These are phyloP conservation scores for Tapirus terrestris DNA, from an alignment of 2,113 vertebrate genomes.

Conservation along the genomic window DNA sequence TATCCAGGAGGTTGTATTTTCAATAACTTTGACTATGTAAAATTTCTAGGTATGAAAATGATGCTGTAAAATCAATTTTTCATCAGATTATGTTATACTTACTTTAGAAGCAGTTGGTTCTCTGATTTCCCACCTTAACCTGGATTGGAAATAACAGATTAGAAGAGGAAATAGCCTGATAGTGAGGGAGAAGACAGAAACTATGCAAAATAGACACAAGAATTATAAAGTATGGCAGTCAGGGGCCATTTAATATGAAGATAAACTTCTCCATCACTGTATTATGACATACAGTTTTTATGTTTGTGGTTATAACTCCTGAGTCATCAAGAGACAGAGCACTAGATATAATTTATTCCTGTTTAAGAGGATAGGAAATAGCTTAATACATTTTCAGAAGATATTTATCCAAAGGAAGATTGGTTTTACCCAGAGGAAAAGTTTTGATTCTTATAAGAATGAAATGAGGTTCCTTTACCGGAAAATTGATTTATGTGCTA, in stretches of 20 bases:
- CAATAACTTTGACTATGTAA: not conserved
- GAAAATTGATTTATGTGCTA: not conserved
- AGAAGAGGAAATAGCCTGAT: not conserved
- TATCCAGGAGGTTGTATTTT: slow-evolving; percentile 5
- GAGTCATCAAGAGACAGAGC: not conserved
- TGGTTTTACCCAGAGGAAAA: slow-evolving; percentile 1
- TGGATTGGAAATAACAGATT: not conserved
- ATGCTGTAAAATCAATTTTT: not conserved
- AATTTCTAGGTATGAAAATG: not conserved
- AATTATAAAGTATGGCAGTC: not conserved
- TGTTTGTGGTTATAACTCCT: not conserved
- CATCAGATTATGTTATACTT: not conserved
- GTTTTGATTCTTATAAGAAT: not conserved
- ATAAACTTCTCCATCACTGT: not conserved
- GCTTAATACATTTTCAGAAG: not conserved
- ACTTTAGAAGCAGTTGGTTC: not conserved
- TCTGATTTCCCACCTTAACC: not conserved
- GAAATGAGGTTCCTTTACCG: not conserved
- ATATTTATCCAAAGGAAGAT: not conserved
- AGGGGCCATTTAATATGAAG: not conserved
- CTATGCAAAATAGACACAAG: not conserved
- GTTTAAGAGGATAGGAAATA: not conserved
- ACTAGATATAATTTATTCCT: not conserved
- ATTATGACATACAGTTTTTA: not conserved
- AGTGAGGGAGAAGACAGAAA: not conserved